Percentiles rank a stretch among this genome's conserved stretches.
Conservation (phyloP, 2,113 vertebrate genomes). For the Microtus oregoni region DNA sequence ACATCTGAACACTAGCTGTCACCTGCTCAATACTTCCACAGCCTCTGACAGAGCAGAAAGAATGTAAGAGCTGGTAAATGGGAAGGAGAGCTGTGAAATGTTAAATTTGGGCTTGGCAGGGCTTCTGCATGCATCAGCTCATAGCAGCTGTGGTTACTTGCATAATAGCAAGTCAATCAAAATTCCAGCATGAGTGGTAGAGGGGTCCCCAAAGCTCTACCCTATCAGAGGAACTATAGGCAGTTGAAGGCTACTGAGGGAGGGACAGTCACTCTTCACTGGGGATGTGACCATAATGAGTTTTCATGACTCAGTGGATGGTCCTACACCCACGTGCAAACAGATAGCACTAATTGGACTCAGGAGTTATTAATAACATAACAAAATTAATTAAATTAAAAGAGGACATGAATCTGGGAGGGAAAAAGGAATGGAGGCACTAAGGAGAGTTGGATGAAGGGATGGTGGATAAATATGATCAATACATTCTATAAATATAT, state of each 20-base stretch:
- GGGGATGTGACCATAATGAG: neutral
- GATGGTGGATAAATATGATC: neutral
- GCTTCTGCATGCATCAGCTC: neutral
- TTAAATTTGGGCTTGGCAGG: neutral
- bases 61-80: too few species aligned
- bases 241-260: neutral
- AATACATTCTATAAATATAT: neutral
- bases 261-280: neutral
- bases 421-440: neutral
- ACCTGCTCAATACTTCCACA: too few species aligned
- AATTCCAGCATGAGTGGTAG: neutral
- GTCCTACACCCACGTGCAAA: neutral
- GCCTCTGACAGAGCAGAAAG: too few species aligned
- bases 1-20: too few species aligned
- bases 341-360: neutral
- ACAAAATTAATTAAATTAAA: neutral
- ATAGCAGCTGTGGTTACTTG: neutral
- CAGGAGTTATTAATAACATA: neutral
- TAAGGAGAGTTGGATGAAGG: neutral
- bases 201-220: neutral
- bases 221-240: neutral
- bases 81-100: too few species aligned
- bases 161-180: neutral
- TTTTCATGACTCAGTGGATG: neutral
- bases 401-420: neutral